Evolutionary conservation across 2,797 vertebrate genomes (phyloP).

Genomic region (Oryzias dopingdopingensis): DNA sequence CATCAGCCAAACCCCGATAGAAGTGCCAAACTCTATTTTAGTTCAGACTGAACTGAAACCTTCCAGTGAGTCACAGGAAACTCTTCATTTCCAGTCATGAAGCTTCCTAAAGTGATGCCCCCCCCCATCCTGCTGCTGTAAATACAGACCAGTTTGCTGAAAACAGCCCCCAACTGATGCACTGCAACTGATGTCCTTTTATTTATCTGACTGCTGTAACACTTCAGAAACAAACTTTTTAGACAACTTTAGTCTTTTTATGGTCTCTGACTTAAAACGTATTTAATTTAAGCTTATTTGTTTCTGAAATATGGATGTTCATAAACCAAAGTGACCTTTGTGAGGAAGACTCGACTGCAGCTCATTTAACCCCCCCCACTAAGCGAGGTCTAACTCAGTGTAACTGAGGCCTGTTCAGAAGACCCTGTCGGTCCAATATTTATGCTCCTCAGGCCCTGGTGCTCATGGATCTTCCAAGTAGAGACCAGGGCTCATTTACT

Average conservation of each 20-base stretch:
- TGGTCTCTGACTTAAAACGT: too few species aligned
- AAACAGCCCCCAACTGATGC: conserved; percentile 32
- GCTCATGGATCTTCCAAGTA: conserved; percentile 68
- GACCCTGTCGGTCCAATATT: conserved; percentile 64
- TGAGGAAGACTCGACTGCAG: background rate
- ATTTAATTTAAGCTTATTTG: too few species aligned
- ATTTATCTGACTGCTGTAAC: background rate
- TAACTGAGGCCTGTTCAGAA: conserved; percentile 29
- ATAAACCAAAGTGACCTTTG: too few species aligned
- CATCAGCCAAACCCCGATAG: background rate
- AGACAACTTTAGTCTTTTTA: too few species aligned
- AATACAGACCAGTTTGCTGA: conserved; percentile 5
- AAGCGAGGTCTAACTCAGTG: conserved; percentile 22
- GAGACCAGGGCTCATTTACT: conserved; percentile 46
- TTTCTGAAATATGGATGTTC: too few species aligned
- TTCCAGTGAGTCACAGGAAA: background rate
- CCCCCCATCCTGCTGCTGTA: background rate
- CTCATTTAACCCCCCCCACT: conserved; percentile 11
- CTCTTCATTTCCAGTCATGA: background rate
- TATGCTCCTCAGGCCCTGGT: conserved; percentile 67
- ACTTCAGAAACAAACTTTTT: background rate
- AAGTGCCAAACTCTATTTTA: conserved; percentile 1
- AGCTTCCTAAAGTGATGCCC: background rate
- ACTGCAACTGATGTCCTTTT: conserved; percentile 7
- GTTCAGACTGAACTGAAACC: conserved; percentile 6